Evolutionary conservation across 1,140 invertebrate genomes (phyloP).

Genomic region (Colletes latitarsis): DNA sequence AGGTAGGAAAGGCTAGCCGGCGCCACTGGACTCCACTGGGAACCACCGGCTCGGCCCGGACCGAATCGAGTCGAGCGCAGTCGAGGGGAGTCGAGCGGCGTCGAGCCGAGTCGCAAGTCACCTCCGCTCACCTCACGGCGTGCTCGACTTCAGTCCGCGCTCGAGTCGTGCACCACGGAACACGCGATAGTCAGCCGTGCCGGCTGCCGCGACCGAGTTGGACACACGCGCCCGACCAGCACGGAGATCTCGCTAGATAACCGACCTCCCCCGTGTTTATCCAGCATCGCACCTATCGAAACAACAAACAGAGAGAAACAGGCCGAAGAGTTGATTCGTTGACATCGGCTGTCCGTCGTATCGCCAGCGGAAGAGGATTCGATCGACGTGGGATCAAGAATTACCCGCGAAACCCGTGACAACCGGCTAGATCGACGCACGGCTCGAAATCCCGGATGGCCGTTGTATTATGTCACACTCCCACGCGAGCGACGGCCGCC

Average conservation of each 20-base stretch:
- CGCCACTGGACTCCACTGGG: conserved; percentile 15
- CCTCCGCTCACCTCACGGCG: conserved; percentile 77
- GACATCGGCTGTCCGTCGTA: too few species aligned
- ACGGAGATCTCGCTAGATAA: background rate
- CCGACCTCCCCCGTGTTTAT: background rate
- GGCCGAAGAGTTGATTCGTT: too few species aligned
- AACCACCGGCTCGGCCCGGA: conserved; percentile 33
- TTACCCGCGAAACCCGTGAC: conserved; percentile 1
- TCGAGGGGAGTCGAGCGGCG: conserved; percentile 24
- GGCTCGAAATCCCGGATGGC: conserved; percentile 1
- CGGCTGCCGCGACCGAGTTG: conserved; percentile 36
- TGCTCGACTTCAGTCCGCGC: conserved; percentile 58
- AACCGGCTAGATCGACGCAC: background rate
- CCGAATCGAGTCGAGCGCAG: conserved; percentile 34
- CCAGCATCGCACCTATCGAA: background rate
- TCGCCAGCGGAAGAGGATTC: too few species aligned
- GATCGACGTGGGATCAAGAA: too few species aligned
- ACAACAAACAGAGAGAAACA: too few species aligned
- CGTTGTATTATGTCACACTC: conserved; percentile 75
- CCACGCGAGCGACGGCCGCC: conserved; percentile 72
- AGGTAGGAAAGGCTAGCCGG: conserved; percentile 13
- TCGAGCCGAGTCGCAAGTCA: conserved; percentile 74
- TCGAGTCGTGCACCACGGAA: conserved; percentile 62
- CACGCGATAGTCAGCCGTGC: conserved; percentile 40
- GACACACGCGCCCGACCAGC: conserved; percentile 37